phyloP scores from a whole-genome alignment of 1,140 invertebrate genomes.

The Delia radicum region DNA sequence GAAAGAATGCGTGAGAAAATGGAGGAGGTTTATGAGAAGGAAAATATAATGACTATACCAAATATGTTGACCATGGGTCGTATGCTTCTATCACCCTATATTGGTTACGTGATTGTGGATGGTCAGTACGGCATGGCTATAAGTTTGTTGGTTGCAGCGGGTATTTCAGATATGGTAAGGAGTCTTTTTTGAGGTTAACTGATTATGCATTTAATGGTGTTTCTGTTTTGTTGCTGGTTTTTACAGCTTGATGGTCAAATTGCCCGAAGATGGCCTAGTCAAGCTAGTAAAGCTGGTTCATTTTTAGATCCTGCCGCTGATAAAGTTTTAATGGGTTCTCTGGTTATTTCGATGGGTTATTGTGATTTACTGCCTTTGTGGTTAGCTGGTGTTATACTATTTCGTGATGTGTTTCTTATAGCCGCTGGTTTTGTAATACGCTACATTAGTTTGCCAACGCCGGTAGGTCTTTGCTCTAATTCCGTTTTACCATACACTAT shows the following conservation, averaged over 20 bases:
- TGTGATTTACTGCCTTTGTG: conserved; percentile 81
- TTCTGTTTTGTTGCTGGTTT: conserved; percentile 4
- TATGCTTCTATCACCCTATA: conserved; percentile 80
- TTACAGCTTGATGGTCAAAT: conserved; percentile 91
- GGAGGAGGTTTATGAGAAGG: conserved; percentile 71
- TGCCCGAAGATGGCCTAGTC: conserved; percentile 86
- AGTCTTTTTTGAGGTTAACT: neutral
- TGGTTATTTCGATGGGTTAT: conserved; percentile 85
- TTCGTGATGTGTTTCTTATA: conserved; percentile 81
- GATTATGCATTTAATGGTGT: no score
- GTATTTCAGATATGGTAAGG: conserved; percentile 81
- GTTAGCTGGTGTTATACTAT: conserved; percentile 81
- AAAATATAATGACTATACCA: conserved; percentile 92
- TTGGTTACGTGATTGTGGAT: conserved; percentile 79
- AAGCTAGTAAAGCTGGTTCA: conserved; percentile 88
- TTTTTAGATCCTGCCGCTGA: conserved; percentile 98
- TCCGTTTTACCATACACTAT: no score
- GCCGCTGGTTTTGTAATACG: conserved; percentile 82
- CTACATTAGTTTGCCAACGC: conserved; percentile 84
- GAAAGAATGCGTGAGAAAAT: conserved; percentile 64
- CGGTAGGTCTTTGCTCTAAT: conserved; percentile 68
- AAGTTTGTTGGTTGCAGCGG: conserved; percentile 73
- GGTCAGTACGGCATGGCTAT: conserved; percentile 74
- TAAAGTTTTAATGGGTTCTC: conserved; percentile 86
- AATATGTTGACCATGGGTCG: conserved; percentile 84